Conservation (phyloP, 2,888 invertebrate genomes). For the Nysson spinosus region DNA sequence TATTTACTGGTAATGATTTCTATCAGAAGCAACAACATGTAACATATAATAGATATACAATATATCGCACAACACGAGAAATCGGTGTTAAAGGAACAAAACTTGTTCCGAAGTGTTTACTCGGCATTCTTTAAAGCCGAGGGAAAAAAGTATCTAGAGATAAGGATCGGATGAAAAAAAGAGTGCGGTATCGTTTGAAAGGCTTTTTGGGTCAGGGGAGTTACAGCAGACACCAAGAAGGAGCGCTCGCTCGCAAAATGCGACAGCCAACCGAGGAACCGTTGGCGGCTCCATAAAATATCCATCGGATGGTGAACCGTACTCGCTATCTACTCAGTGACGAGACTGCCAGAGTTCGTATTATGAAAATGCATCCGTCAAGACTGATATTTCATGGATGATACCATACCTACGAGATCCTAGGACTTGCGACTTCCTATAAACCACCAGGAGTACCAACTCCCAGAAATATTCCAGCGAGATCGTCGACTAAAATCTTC, state of each 20-base stretch:
- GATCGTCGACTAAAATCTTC: no score
- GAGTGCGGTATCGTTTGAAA: no score
- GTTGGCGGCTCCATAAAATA: slow-evolving; percentile 51
- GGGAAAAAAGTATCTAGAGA: no score
- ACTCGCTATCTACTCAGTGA: slow-evolving; percentile 1
- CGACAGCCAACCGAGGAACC: slow-evolving; percentile 38
- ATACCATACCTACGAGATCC: slow-evolving; percentile 46
- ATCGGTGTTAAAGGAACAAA: no score
- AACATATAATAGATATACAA: no score
- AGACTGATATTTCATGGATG: slow-evolving; percentile 62
- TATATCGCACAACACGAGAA: no score
- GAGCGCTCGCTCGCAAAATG: slow-evolving; percentile 26
- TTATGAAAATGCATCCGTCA: slow-evolving; percentile 68
- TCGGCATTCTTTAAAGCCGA: no score
- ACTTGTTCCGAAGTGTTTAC: no score
- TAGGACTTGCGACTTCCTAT: slow-evolving; percentile 44
- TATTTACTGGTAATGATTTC: no score
- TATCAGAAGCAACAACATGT: no score
- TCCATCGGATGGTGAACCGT: slow-evolving; percentile 39
- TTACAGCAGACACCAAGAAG: slow-evolving; percentile 9
- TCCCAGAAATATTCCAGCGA: slow-evolving; percentile 17
- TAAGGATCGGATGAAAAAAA: no score
- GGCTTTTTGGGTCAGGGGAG: no score
- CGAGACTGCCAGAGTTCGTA: slow-evolving; percentile 30
- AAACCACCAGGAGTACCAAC: slow-evolving; percentile 36